Base-by-base conservation (phyloP, 2,888 invertebrate species). In the Diachrysia chrysitis region DNA sequence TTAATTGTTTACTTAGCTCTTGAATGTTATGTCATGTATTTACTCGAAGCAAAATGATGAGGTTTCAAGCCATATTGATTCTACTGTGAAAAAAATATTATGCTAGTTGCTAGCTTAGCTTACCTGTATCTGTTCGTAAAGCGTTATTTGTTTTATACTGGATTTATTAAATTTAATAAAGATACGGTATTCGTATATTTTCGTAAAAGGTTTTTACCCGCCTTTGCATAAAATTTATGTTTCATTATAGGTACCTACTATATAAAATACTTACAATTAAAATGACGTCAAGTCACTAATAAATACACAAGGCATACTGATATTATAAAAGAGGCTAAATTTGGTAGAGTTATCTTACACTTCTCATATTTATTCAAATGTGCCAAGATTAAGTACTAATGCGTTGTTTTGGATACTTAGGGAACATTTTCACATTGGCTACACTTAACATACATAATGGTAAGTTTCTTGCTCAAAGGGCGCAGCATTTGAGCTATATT, bases 321-420 rank as follows among this genome's bases (percentile, higher is more conserved):
- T 42, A 10, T 29, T 42, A 10, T 51, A 71, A 62, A 51, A 57
- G 42, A 9, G 21, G 54, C 54, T 76, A 63, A 17, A 62, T 62
- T 75, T 75, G 68, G 69, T 75, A 64, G 21, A 37, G 56, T 62
- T 71, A 74, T 69, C 71, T 73, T 74, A 71, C 57, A 58, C 63
- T 51, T 55, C 63, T 63, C 56, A 62, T 63, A 61, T 35, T 63
- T 55, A 32, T 54, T 58, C 32, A 37, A 64, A 66, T 48, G 48
- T 62, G 65, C 64, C 63, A 71, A 64, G 54, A 79, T 79, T 79
- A 81, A 81, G 81, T 81, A 81, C 80, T 81, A 71, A 76, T 68
- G 72, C 67, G 66, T 65, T 25, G 21, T 37, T 23, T 61, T 53
- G 73, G 68, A 69, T 71, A 57, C 32, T 55, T 63, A 77, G 73